These are phyloP conservation scores for Tympanoctomys barrerae DNA, from an alignment of 2,797 vertebrate genomes.

Conservation along the genomic window DNA sequence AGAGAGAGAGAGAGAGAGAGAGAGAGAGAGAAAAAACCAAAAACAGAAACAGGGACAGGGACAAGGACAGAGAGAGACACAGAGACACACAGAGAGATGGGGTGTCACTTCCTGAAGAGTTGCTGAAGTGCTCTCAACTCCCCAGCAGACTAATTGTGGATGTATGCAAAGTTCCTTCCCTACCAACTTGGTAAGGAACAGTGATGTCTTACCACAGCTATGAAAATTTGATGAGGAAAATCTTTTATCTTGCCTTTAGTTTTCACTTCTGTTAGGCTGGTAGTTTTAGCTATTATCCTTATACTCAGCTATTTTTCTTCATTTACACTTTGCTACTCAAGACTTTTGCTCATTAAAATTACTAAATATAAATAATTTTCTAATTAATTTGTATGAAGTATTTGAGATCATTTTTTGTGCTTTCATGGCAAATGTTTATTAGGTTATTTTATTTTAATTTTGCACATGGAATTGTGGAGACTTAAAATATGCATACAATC, in stretches of 20 bases:
- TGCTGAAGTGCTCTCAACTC: not conserved
- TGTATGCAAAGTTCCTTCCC: not conserved
- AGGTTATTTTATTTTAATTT: constrained; percentile 40
- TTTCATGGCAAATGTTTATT: constrained; percentile 10
- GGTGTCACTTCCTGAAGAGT: not conserved
- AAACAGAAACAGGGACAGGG: no score
- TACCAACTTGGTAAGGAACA: not conserved
- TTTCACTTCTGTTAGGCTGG: constrained; percentile 16
- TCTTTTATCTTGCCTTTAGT: not conserved
- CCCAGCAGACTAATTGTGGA: not conserved
- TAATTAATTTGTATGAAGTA: constrained; percentile 41
- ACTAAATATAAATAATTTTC: constrained; percentile 49
- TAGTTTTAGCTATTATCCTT: not conserved
- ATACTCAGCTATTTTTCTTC: not conserved
- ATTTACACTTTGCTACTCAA: not conserved
- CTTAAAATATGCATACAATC: constrained; percentile 13
- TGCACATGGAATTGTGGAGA: not conserved
- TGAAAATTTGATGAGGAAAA: not conserved
- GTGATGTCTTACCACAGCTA: not conserved
- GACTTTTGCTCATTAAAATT: not conserved
- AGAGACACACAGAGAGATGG: not conserved
- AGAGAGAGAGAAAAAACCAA: no score
- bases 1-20: no score
- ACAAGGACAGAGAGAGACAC: not conserved
- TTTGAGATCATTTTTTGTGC: not conserved